Evolutionary conservation across 2,888 invertebrate genomes (phyloP).

Genomic region (Rutpela maculata): DNA sequence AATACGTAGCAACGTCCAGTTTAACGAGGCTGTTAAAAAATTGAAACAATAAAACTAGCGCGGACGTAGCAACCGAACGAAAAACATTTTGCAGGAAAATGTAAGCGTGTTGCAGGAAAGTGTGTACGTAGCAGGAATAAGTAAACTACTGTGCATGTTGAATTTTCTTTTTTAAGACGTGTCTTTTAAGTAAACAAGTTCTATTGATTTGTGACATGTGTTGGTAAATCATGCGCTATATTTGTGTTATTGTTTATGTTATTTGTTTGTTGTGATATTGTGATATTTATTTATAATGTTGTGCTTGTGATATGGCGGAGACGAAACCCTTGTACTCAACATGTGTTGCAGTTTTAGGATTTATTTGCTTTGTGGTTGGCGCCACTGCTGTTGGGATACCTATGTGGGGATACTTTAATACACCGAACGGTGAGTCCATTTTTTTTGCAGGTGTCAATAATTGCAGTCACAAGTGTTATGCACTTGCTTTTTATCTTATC

Average conservation of each 20-base stretch:
- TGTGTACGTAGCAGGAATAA: conserved; percentile 46
- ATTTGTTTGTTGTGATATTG: conserved; percentile 51
- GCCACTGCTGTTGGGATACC: conserved; percentile 90
- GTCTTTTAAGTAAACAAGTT: conserved; percentile 60
- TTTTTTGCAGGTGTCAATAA: conserved; percentile 12
- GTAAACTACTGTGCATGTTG: conserved; percentile 48
- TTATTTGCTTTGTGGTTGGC: conserved; percentile 87
- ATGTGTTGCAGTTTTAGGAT: conserved; percentile 82
- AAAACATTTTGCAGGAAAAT: conserved; percentile 54
- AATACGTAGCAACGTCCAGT: conserved; percentile 49
- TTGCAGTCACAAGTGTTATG: not conserved
- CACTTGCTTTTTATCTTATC: not conserved
- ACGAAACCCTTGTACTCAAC: conserved; percentile 81
- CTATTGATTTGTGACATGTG: conserved; percentile 64
- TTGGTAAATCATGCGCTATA: conserved; percentile 57
- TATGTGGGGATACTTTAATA: conserved; percentile 90
- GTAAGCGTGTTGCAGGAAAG: conserved; percentile 45
- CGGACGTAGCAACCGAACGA: conserved; percentile 29
- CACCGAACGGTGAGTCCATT: conserved; percentile 78
- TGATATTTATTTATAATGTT: conserved; percentile 56
- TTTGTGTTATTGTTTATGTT: conserved; percentile 51
- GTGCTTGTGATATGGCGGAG: conserved; percentile 76
- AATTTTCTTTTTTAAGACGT: conserved; percentile 52
- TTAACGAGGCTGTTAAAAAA: conserved; percentile 21
- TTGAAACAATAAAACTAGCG: conserved; percentile 55